A percentile compares a stretch with the other conserved stretches of the same genome.
These are phyloP conservation scores for Hirundo rustica DNA, from an alignment of 2,797 vertebrate genomes.

Conservation along the genomic window DNA sequence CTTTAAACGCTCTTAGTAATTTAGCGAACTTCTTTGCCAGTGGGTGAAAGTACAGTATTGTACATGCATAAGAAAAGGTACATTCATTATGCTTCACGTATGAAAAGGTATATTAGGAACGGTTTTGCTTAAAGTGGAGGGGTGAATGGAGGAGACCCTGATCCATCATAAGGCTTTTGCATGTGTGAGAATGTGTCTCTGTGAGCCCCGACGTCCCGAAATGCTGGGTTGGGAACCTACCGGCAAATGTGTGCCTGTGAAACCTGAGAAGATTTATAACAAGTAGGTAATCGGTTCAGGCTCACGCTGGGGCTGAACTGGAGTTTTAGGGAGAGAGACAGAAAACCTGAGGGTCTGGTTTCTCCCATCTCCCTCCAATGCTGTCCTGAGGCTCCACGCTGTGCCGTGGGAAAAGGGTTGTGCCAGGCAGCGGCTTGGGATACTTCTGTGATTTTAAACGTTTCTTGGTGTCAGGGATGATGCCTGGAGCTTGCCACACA, in stretches of 20 bases:
- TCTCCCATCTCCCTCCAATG: background rate
- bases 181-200: slow-evolving; percentile 55
- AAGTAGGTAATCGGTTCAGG: slow-evolving; percentile 82
- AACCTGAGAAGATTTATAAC: slow-evolving; percentile 84
- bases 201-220: slow-evolving; percentile 43
- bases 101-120: slow-evolving; percentile 62
- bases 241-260: slow-evolving; percentile 78
- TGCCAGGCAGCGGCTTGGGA: background rate
- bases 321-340: slow-evolving; percentile 36
- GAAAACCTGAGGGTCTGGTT: slow-evolving; percentile 39
- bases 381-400: background rate
- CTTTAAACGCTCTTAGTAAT: slow-evolving; percentile 66
- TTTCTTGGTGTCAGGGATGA: background rate
- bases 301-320: slow-evolving; percentile 67
- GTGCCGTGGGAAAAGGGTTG: background rate
- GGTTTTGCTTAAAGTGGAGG: slow-evolving; percentile 58
- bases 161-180: slow-evolving; percentile 42
- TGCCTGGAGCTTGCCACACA: fast-evolving
- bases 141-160: slow-evolving; percentile 55
- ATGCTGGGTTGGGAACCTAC: slow-evolving; percentile 55
- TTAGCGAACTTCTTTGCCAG: slow-evolving; percentile 66
- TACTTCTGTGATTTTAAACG: background rate
- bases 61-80: slow-evolving; percentile 37
- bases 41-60: slow-evolving; percentile 64
- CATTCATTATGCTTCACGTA: slow-evolving; percentile 59